Evolutionary conservation across 2,888 invertebrate genomes (phyloP), one percentile per base, ranked within the genome.

Genomic region (Himalopsyche anomala): DNA sequence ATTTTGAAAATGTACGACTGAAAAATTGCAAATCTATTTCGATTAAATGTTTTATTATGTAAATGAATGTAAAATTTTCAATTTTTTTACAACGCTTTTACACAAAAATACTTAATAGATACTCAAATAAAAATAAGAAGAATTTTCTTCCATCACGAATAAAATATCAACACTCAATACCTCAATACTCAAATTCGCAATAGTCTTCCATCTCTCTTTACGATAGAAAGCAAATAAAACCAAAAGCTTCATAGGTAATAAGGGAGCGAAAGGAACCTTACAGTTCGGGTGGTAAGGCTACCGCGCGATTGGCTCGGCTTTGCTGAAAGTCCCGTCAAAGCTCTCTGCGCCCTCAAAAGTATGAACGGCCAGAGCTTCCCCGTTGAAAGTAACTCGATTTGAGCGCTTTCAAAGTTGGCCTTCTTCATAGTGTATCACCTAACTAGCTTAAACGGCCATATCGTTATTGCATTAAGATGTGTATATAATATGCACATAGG

Each of bases 151-250:
- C 9, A 45, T 45, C 9, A 9, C 8, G 45, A 45, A 11, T 45
- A 45, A 45, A 45, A 9, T 45, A 45, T 45, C 0, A 45, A 9
- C 45, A 45, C 0, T 9, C 6, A 45, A 45, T 9, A 45, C 11
- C 9, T 45, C 9, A 0, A 45, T 9, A 11, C 6, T 9, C 0
- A 9, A 45, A 45, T 69, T 28, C 36, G 28, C 28, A 69, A 36
- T 69, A 69, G 5, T 69, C 4, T 36, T 36, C 9, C 12, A 28
- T 11, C 36, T n/a, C 69, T 0, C 2, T 69, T 2, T 45, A 45
- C 8, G 45, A 45, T 45, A 8, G 69, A 69, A 69, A 69, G 36
- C 28, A 69, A 69, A 69, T 69, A 69, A 69, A 69, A 69, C 36
- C 36, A 69, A 69, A 69, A 28, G 28, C 28, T 69, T 19, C 9